Conservation (phyloP, 2,888 invertebrate genomes). For the Lasioglossum pauxillum region DNA sequence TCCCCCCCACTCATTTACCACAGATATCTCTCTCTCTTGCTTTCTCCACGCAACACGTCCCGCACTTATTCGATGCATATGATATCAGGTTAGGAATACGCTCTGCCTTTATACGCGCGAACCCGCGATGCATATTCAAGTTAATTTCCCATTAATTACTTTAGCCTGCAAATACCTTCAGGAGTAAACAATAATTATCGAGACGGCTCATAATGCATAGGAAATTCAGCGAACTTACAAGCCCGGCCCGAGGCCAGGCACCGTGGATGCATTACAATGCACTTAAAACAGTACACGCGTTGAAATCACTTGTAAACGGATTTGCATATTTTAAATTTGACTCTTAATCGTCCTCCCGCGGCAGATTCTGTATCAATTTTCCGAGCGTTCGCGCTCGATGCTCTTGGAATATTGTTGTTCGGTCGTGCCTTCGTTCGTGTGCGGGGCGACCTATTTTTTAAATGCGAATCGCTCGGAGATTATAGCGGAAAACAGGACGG, state of each 20-base stretch:
- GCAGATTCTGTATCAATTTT: background rate
- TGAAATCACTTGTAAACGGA: background rate
- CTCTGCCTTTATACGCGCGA: background rate
- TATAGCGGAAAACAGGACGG: background rate
- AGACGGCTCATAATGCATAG: background rate
- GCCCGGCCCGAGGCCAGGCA: background rate
- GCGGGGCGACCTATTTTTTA: background rate
- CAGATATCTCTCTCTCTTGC: too few species aligned
- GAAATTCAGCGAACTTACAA: background rate
- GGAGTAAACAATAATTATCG: constrained; percentile 1
- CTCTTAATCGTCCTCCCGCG: background rate
- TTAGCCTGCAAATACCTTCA: background rate
- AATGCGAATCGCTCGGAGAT: background rate
- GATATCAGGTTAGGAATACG: background rate
- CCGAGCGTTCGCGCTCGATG: background rate
- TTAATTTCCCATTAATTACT: constrained; percentile 5
- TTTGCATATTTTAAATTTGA: background rate
- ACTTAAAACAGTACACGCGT: background rate
- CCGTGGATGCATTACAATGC: background rate
- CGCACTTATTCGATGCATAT: background rate
- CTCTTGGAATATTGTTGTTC: background rate
- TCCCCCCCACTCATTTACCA: too few species aligned
- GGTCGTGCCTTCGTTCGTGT: background rate
- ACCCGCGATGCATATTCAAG: background rate
- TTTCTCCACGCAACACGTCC: background rate